phyloP scores from a whole-genome alignment of 2,797 vertebrate genomes.

The Calcarius lapponicus region DNA sequence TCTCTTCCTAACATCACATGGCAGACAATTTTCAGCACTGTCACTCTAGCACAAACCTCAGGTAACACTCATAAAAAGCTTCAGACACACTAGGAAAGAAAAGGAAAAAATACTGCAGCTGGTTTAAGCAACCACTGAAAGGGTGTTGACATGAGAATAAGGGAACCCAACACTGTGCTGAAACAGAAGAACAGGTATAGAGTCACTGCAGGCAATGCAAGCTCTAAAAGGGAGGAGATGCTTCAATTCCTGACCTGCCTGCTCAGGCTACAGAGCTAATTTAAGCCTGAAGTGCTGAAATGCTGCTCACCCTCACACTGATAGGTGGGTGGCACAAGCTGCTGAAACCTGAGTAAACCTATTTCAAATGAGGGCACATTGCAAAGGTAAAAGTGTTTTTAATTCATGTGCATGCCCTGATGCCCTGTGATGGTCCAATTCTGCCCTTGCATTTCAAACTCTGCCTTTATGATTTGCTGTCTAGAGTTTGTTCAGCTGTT shows the following conservation, averaged over 20 bases:
- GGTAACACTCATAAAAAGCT: neutral
- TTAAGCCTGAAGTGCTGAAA: neutral
- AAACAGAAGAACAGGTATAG: conserved; percentile 28
- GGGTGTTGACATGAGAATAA: neutral
- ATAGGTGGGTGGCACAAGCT: neutral
- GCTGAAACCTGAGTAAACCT: neutral
- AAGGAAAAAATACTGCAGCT: neutral
- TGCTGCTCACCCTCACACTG: neutral
- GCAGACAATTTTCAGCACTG: neutral
- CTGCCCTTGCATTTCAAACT: neutral
- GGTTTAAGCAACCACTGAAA: neutral
- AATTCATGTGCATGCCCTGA: neutral
- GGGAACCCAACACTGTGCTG: neutral
- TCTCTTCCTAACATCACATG: neutral
- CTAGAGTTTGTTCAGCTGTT: neutral
- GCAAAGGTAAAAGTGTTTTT: neutral
- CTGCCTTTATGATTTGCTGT: neutral
- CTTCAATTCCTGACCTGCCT: neutral
- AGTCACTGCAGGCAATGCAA: neutral
- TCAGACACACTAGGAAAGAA: neutral
- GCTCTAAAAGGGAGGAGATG: neutral
- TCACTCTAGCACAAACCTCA: neutral
- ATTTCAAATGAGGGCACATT: neutral
- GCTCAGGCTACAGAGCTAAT: neutral
- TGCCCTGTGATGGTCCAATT: neutral